Base-by-base conservation (phyloP, 2,797 vertebrate species). In the Graptemys geographica region DNA sequence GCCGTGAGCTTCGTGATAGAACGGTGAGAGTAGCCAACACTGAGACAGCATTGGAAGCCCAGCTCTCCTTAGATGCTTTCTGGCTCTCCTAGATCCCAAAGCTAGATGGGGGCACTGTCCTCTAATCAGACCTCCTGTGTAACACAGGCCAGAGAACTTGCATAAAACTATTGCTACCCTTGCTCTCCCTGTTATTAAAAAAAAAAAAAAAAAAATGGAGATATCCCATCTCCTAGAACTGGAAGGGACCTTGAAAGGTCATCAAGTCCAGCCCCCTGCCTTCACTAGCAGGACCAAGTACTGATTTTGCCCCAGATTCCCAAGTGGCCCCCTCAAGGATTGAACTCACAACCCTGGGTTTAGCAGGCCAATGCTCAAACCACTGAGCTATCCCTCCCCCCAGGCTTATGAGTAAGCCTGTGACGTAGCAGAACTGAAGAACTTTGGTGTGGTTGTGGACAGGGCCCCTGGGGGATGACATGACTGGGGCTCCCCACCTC, bases 21-120 rank as follows among this genome's bases (percentile, higher is more conserved):
- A 28, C 15, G 4, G 27, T 78, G 74, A 11, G 65, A 11, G 52
- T 41, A 3, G 53, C 51, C 1, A 18, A 44, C 72, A 52, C 47
- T 11, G 11, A 0, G 52, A 13, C 18, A 41, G 53, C 53, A 33
- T 0, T 1, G 57, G 0, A 2, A 57, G 49, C 2, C 0, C 80
- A 3, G 0, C 13, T 2, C 28, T 44, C n/a, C 27, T 55, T 18
- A 21, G 0, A 1, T 41, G 8, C 9, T 19, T 37, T 31, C 59
- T 2, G 37, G 31, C 44, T 51, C 92, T 1, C 4, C 44, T 83
- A 19, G n/a, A n/a, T 37, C 65, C 65, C n/a, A 41, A 23, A 19
- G 31, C 62, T 18, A 19, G 62, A n/a, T 19, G 33, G 31, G 13
- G 16, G 11, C 31, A 62, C 31, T 62, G 59, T 16, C 31, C 33